A percentile compares a stretch with the other conserved stretches of the same genome.
Conservation (phyloP, 2,888 invertebrate genomes). For the Girardia tigrina region DNA sequence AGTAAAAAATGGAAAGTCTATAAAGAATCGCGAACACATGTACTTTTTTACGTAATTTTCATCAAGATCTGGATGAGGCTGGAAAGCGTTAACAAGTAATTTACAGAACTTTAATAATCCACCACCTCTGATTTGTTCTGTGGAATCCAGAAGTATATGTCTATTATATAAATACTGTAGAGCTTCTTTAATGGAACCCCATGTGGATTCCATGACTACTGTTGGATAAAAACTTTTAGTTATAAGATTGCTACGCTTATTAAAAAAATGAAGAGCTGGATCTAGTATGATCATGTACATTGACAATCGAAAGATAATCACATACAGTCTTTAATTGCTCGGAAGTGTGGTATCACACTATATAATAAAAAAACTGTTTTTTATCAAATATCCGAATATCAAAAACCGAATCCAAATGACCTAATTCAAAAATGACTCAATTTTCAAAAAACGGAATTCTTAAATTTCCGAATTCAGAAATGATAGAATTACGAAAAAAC, state of each 20-base stretch:
- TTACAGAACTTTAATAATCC: not conserved
- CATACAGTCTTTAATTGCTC: too few species aligned
- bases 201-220: conserved; percentile 1
- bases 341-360: too few species aligned
- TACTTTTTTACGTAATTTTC: not conserved
- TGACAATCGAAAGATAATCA: too few species aligned
- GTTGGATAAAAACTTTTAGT: not conserved
- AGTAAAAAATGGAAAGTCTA: not conserved
- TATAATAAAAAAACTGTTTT: too few species aligned
- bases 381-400: too few species aligned
- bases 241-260: not conserved
- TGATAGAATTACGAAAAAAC: too few species aligned
- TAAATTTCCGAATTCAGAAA: too few species aligned
- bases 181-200: not conserved
- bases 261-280: not conserved
- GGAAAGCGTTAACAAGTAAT: conserved; percentile 1
- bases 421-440: too few species aligned
- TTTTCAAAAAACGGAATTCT: too few species aligned
- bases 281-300: not conserved
- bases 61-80: conserved; percentile 8
- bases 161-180: not conserved
- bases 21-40: not conserved
- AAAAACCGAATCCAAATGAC: too few species aligned
- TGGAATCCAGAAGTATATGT: not conserved
- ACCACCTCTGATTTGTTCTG: conserved; percentile 8